Conservation (phyloP, 2,888 invertebrate species). For the Germaria angustata region DNA sequence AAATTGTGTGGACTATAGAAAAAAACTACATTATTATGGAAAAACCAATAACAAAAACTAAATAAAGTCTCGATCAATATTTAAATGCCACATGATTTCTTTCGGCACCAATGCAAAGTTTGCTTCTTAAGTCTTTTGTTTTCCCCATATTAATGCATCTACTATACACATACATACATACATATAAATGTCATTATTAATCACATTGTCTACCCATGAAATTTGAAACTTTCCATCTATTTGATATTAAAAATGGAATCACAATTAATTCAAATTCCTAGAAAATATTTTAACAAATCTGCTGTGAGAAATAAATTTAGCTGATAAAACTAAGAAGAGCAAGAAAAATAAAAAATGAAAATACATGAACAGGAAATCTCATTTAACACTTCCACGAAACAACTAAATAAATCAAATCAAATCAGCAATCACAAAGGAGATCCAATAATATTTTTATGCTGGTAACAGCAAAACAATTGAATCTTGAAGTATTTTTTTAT, state of each 20-base stretch:
- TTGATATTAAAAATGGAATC: not conserved
- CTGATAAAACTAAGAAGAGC: not conserved
- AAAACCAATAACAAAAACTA: too few relatives aligned
- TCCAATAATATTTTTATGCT: slow-evolving; percentile 26
- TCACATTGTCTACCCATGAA: not conserved
- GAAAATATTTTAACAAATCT: slow-evolving; percentile 35
- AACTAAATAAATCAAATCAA: slow-evolving; percentile 49
- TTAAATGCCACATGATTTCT: too few relatives aligned
- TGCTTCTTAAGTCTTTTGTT: slow-evolving; percentile 28
- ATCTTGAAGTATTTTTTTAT: slow-evolving; percentile 1
- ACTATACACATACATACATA: too few relatives aligned
- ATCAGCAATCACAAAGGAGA: slow-evolving; percentile 10
- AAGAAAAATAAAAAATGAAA: not conserved
- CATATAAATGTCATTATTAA: too few relatives aligned
- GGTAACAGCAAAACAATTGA: slow-evolving; percentile 46
- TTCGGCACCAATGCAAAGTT: too few relatives aligned
- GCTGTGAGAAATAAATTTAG: slow-evolving; percentile 47
- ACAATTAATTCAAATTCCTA: slow-evolving; percentile 34
- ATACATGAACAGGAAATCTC: slow-evolving; percentile 55
- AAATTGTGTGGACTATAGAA: too few relatives aligned
- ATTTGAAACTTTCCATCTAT: slow-evolving; percentile 18
- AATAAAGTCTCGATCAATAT: too few relatives aligned
- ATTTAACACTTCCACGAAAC: slow-evolving; percentile 62
- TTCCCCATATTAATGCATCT: too few relatives aligned
- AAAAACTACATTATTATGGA: too few relatives aligned